Base-by-base conservation (phyloP, 2,888 invertebrate species). In the Euplagia quadripunctaria region DNA sequence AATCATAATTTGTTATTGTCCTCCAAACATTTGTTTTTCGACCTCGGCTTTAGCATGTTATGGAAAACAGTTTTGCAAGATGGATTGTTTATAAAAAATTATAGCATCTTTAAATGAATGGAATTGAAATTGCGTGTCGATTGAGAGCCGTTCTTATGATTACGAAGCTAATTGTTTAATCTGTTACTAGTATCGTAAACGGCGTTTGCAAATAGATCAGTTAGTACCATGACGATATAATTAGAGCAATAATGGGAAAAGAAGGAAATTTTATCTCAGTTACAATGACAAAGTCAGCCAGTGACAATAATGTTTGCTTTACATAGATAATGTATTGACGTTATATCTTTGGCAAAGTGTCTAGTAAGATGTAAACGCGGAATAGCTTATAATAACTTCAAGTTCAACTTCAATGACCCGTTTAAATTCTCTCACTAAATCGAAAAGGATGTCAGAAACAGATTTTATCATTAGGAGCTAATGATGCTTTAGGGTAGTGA, bases 41-140 rank as follows among this genome's bases (percentile, higher is more conserved):
- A 84, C 89, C 87, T 88, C 86, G 84, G 75, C 74, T 78, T 85
- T 86, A 81, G 78, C 80, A 74, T 70, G 80, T 86, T 87, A 87
- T 84, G 87, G 85, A 46, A 89, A 7, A 89, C 74, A 68, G 61
- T 69, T 68, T 58, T 78, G 61, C 72, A 78, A 75, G 73, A 61
- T 63, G 51, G 72, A 73, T 8, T 46, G 43, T 4, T 46, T 46
- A 46, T 66, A 5, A 11, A 1, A n/a, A 61, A 14, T 61, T 20
- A 14, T 31, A 12, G 20, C 20, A 20, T 11, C 55, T 17, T 58
- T 8, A 55, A 58, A 20, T 58, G 5, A 31, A 58, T 58, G 12
- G 11, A 58, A 20, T 58, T 31, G 12, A 61, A 31, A 61, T 61
- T 31, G 61, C 61, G 61, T 61, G 31, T 31, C 31, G 61, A 14